Conservation (phyloP, 2,113 vertebrate genomes). For the Thryonomys swinderianus region DNA sequence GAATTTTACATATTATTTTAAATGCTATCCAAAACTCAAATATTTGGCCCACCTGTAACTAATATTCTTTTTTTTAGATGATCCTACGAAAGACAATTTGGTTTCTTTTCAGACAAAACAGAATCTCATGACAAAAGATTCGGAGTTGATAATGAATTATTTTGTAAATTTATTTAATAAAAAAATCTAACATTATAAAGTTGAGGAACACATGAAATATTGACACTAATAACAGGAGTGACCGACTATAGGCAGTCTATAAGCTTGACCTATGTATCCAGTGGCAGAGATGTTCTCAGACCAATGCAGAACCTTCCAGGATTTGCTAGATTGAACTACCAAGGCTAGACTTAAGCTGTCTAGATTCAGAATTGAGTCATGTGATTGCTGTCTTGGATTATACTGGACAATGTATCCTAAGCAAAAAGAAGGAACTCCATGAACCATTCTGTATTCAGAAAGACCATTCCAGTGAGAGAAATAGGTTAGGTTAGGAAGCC, state of each 20-base stretch:
- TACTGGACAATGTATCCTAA: background rate
- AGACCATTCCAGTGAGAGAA: background rate
- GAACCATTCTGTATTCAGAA: background rate
- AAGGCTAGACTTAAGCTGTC: background rate
- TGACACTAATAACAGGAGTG: background rate
- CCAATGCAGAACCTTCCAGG: background rate
- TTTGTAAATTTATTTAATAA: background rate
- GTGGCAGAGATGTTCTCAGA: background rate
- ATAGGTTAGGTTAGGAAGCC: background rate
- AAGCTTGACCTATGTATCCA: background rate
- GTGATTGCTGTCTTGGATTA: background rate
- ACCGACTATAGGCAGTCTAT: background rate
- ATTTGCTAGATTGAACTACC: background rate
- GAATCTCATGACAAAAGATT: background rate
- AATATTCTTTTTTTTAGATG: background rate
- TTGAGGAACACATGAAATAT: background rate
- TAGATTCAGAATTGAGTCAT: background rate
- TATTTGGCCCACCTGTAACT: background rate
- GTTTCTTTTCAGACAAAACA: constrained; percentile 17
- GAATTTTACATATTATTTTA: constrained; percentile 50
- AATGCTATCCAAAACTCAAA: constrained; percentile 33
- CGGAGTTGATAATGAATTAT: background rate
- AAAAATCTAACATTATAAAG: background rate
- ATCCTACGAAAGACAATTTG: background rate
- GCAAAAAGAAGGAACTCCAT: background rate